Conservation (phyloP, 2,888 invertebrate genomes). For the Hypomecis atomaria region DNA sequence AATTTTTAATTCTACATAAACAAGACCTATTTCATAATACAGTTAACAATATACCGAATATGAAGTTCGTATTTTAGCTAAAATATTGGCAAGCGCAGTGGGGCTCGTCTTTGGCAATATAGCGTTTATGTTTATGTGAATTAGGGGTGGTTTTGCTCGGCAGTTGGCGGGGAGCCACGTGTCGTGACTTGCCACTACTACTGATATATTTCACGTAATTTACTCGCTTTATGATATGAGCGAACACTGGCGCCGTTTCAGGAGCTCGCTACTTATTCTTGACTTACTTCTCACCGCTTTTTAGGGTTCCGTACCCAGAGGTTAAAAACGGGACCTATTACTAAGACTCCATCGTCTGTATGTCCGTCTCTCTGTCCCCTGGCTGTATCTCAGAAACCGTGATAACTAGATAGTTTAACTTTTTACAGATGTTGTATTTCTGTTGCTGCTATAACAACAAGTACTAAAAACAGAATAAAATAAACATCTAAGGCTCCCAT, state of each 20-base stretch:
- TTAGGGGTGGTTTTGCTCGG: slow-evolving; percentile 15
- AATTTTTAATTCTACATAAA: no score
- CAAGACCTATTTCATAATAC: background rate
- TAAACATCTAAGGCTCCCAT: no score
- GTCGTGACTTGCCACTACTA: slow-evolving; percentile 6
- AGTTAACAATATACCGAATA: slow-evolving; percentile 3
- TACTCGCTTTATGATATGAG: slow-evolving; percentile 13
- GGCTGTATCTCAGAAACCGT: no score
- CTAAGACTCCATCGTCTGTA: no score
- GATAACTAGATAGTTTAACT: no score
- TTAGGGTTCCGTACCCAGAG: no score
- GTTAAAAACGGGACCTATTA: no score
- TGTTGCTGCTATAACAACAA: no score
- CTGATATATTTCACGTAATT: slow-evolving; percentile 2
- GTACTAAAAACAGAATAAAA: no score
- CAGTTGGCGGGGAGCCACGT: slow-evolving; percentile 11
- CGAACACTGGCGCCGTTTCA: background rate
- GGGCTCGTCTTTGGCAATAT: slow-evolving; percentile 8
- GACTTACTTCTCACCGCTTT: slow-evolving; percentile 5
- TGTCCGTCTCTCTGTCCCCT: no score
- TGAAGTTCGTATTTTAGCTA: slow-evolving; percentile 4
- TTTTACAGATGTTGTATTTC: no score
- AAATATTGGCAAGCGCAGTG: slow-evolving; percentile 12
- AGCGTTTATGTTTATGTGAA: slow-evolving; percentile 14
- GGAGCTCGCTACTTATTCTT: slow-evolving; percentile 1